Evolutionary conservation across 2,797 vertebrate genomes (phyloP).

Genomic region (Podarcis lilfordi): DNA sequence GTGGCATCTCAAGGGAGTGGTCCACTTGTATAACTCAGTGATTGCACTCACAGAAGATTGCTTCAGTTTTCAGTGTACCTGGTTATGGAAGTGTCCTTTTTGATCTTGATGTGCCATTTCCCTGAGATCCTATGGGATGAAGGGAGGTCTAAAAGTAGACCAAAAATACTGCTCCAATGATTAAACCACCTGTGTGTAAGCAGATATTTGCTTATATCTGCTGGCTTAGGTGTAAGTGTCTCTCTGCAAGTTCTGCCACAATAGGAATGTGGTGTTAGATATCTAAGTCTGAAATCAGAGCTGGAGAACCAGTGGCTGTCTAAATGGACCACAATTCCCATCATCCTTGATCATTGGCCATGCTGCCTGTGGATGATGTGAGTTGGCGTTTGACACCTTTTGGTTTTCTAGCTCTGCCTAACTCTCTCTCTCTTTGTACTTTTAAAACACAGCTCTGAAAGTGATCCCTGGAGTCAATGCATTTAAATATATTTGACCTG

Average conservation of each 20-base stretch:
- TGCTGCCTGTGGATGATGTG: no score
- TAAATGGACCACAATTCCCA: no score
- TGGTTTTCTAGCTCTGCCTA: not conserved
- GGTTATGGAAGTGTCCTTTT: not conserved
- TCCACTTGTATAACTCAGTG: not conserved
- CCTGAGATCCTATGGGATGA: not conserved
- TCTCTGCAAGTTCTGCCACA: not conserved
- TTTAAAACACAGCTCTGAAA: conserved; percentile 8
- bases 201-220: not conserved
- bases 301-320: no score
- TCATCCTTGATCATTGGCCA: no score
- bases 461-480: conserved; percentile 50
- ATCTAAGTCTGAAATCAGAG: not conserved
- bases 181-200: not conserved
- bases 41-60: not conserved
- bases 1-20: not conserved
- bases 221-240: not conserved
- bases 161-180: not conserved
- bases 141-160: no score
- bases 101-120: conserved; percentile 21
- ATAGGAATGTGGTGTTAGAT: not conserved
- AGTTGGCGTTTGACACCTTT: no score
- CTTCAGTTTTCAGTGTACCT: not conserved
- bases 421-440: not conserved
- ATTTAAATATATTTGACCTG: conserved; percentile 48